These are phyloP conservation scores for Melanocharis versteri DNA, from an alignment of 2,113 vertebrate genomes.

Conservation along the genomic window DNA sequence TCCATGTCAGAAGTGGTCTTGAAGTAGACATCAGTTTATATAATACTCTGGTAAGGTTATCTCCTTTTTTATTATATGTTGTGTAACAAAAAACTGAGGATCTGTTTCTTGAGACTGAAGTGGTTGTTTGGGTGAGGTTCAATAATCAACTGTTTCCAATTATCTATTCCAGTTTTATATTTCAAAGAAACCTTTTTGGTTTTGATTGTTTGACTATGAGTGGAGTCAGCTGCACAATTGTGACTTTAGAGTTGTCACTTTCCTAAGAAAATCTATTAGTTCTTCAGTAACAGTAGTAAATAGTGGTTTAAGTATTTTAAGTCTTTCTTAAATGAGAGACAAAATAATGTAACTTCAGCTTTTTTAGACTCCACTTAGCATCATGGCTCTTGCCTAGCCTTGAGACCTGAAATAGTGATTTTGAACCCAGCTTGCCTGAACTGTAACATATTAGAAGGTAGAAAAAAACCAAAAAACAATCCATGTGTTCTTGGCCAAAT, in stretches of 20 bases:
- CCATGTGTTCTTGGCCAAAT: neutral
- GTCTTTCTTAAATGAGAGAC: neutral
- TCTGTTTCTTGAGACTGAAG: neutral
- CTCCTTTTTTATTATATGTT: neutral
- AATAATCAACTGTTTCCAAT: neutral
- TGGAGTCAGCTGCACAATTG: neutral
- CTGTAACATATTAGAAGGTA: neutral
- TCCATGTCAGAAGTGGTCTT: conserved; percentile 86
- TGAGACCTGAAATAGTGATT: neutral
- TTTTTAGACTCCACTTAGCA: neutral
- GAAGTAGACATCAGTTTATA: conserved; percentile 96
- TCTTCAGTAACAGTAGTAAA: neutral
- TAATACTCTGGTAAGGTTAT: conserved; percentile 87
- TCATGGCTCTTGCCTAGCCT: neutral
- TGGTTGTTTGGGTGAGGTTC: neutral
- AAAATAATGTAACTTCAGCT: neutral
- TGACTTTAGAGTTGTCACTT: neutral
- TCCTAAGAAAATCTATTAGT: neutral
- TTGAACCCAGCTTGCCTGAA: neutral
- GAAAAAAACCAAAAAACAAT: neutral
- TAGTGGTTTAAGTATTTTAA: neutral
- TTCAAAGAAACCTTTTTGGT: neutral
- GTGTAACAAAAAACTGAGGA: neutral
- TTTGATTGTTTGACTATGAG: neutral
- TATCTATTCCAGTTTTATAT: neutral